phyloP scores from a whole-genome alignment of 2,888 invertebrate species.

The Emmelina monodactyla region DNA sequence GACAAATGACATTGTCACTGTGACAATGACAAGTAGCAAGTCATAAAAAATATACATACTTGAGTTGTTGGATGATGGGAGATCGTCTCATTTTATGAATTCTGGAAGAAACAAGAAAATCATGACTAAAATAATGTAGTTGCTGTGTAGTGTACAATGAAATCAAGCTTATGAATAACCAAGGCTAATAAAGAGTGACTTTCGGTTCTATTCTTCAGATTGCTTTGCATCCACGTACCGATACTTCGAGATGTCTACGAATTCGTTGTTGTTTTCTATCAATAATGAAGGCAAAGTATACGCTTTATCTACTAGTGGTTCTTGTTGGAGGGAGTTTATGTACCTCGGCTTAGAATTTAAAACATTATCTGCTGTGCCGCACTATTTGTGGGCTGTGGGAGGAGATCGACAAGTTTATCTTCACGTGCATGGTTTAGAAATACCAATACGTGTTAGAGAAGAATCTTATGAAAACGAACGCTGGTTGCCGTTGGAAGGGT shows the following conservation, averaged over 20 bases:
- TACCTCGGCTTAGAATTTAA: constrained; percentile 90
- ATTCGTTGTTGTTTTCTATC: constrained; percentile 80
- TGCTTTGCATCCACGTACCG: too few relatives aligned
- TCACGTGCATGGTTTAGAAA: constrained; percentile 87
- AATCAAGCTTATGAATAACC: too few relatives aligned
- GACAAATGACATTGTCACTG: too few relatives aligned
- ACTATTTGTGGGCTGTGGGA: constrained; percentile 92
- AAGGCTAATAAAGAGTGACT: too few relatives aligned
- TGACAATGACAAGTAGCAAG: too few relatives aligned
- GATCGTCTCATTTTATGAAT: too few relatives aligned
- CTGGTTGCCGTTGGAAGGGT: constrained; percentile 91
- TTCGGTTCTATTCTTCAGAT: too few relatives aligned
- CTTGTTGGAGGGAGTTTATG: constrained; percentile 86
- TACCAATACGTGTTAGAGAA: constrained; percentile 89
- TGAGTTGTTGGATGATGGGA: too few relatives aligned
- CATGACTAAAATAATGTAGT: too few relatives aligned
- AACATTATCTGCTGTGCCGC: constrained; percentile 82
- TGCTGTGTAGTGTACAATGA: too few relatives aligned
- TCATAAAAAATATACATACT: too few relatives aligned
- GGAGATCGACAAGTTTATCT: constrained; percentile 93
- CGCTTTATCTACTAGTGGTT: constrained; percentile 79
- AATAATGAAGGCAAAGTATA: constrained; percentile 91
- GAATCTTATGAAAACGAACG: constrained; percentile 94
- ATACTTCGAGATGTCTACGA: constrained; percentile 68
- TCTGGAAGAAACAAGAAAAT: too few relatives aligned